A percentile compares a stretch with the other conserved stretches of the same genome.
Conservation (phyloP, 1,140 invertebrate genomes). For the Calycopis cecrops region DNA sequence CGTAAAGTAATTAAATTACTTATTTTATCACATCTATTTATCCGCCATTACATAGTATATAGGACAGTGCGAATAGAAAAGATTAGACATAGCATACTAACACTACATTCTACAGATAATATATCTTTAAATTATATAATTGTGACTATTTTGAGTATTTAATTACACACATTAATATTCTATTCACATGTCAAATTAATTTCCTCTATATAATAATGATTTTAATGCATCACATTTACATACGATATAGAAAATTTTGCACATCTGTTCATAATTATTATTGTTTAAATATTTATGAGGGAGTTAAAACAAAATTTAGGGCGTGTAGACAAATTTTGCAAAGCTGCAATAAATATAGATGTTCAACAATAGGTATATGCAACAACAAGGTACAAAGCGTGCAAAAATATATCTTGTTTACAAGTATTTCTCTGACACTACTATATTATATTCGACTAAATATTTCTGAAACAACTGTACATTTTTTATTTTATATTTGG, state of each 20-base stretch:
- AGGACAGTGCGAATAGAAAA: neutral
- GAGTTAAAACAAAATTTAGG: no score
- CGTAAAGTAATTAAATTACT: neutral
- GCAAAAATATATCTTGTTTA: neutral
- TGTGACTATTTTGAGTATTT: neutral
- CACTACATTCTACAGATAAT: neutral
- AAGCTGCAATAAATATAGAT: no score
- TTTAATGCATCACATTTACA: slow-evolving; percentile 8
- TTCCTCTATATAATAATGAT: neutral
- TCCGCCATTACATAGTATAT: neutral
- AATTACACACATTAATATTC: neutral
- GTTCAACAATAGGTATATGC: neutral
- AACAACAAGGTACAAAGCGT: neutral
- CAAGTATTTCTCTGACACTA: no score
- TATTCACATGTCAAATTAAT: slow-evolving; percentile 2
- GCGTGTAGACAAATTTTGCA: no score
- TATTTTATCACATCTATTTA: neutral
- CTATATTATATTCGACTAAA: no score
- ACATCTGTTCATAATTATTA: neutral
- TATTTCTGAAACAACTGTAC: no score
- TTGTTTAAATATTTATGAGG: neutral
- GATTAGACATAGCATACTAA: neutral
- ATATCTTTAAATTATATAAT: slow-evolving; percentile 2
- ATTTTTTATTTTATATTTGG: no score
- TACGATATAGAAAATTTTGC: slow-evolving; percentile 5